A percentile compares a stretch with the other conserved stretches of the same genome.
These are phyloP conservation scores for Ochotona curzoniae DNA, from an alignment of 2,113 vertebrate genomes.

Conservation along the genomic window DNA sequence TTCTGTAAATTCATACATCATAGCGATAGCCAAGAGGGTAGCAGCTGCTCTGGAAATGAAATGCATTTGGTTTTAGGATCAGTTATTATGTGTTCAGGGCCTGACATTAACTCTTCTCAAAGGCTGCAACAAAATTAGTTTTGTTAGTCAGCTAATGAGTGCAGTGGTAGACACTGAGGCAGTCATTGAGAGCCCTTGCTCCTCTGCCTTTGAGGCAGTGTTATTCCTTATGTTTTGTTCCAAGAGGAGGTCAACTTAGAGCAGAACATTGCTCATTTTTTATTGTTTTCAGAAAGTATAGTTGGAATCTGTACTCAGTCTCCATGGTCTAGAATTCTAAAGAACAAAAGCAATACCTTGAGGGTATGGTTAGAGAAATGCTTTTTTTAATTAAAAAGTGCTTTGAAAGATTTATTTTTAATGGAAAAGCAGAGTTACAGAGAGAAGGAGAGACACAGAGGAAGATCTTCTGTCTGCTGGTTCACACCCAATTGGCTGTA, in stretches of 20 bases:
- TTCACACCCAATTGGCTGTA: no score
- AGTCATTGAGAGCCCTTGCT: background rate
- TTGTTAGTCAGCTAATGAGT: slow-evolving; percentile 37
- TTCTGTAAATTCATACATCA: background rate
- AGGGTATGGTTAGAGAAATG: background rate
- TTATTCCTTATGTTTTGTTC: background rate
- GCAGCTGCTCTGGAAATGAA: background rate
- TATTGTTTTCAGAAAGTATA: slow-evolving; percentile 7
- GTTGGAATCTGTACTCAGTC: background rate
- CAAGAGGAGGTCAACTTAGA: background rate
- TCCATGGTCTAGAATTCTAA: background rate
- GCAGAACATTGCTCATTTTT: background rate
- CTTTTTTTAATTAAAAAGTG: background rate
- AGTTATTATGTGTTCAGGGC: background rate
- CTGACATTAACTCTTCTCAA: background rate
- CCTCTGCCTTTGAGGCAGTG: background rate
- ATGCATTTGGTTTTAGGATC: background rate
- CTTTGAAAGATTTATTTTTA: no score
- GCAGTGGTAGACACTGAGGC: background rate
- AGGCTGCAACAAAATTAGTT: slow-evolving; percentile 34
- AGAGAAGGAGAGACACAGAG: no score
- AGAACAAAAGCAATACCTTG: background rate
- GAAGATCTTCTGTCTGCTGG: no score
- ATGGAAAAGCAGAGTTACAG: no score
- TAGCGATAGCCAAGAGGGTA: slow-evolving; percentile 2